Evolutionary conservation across 92 coral and sea anemone species (phyloP).

Genomic region (Zoanthus gigantus): DNA sequence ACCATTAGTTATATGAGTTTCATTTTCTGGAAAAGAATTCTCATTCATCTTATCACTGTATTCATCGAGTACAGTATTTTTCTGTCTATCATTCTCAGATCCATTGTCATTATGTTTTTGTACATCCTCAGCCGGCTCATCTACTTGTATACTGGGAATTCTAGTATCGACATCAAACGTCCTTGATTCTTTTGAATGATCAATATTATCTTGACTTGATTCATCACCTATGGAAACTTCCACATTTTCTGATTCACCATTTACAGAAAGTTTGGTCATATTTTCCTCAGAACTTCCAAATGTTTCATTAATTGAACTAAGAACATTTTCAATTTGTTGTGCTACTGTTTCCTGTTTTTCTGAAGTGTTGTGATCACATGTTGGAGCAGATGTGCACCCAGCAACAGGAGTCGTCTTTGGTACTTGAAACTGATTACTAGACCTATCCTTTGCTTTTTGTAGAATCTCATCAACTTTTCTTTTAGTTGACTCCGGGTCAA

Average conservation of each 20-base stretch:
- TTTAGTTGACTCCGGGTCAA: conserved; percentile 82
- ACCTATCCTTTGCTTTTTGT: conserved; percentile 89
- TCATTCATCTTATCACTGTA: neutral
- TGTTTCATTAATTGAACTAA: conserved; percentile 37
- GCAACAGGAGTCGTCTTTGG: conserved; percentile 15
- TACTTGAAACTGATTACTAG: conserved; percentile 53
- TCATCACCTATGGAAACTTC: neutral
- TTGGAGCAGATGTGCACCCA: neutral
- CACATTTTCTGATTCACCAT: conserved; percentile 21
- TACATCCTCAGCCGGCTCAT: conserved; percentile 19
- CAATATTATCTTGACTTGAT: neutral
- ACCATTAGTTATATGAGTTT: conserved; percentile 30
- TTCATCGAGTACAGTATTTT: conserved; percentile 13
- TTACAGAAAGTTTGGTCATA: neutral
- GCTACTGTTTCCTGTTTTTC: conserved; percentile 46
- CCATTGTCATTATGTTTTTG: neutral
- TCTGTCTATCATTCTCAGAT: conserved; percentile 11
- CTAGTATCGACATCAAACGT: neutral
- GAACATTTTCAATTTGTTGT: conserved; percentile 33
- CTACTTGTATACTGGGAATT: conserved; percentile 43
- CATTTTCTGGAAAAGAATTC: conserved; percentile 21
- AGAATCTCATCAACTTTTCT: conserved; percentile 87
- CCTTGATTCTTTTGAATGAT: neutral
- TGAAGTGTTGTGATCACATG: conserved; percentile 11
- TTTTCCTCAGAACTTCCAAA: conserved; percentile 10